phyloP scores from a whole-genome alignment of 2,797 vertebrate species.

The Fundulus diaphanus region DNA sequence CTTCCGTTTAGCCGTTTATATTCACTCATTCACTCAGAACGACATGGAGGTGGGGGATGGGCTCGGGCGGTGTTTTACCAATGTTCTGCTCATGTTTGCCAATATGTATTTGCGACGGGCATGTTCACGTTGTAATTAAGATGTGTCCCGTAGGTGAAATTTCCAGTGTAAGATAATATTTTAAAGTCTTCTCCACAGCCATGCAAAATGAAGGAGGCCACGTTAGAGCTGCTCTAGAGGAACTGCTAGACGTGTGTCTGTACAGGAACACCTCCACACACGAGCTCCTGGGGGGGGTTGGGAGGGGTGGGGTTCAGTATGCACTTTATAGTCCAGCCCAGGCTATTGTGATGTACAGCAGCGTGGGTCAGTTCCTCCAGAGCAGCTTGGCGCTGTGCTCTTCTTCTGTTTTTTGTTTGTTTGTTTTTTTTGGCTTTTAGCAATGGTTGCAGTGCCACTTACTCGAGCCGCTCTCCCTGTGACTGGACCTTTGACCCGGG shows the following conservation, averaged over 20 bases:
- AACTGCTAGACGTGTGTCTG: conserved; percentile 44
- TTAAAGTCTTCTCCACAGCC: conserved; percentile 87
- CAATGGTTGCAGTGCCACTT: conserved; percentile 65
- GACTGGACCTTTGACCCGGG: conserved; percentile 55
- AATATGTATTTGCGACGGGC: conserved; percentile 86
- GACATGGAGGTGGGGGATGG: conserved; percentile 65
- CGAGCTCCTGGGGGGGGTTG: conserved; percentile 44
- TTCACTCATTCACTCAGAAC: conserved; percentile 74
- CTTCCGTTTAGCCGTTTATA: conserved; percentile 74
- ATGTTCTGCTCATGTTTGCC: conserved; percentile 90
- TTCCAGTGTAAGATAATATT: conserved; percentile 94
- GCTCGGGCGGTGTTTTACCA: conserved; percentile 77
- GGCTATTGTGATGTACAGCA: conserved; percentile 57
- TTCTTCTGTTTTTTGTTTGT: conserved; percentile 40
- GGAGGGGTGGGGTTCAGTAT: conserved; percentile 65
- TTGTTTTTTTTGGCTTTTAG: conserved; percentile 51
- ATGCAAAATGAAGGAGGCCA: conserved; percentile 73
- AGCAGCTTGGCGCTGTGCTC: conserved; percentile 40
- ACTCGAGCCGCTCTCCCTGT: conserved; percentile 55
- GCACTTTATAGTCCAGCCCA: conserved; percentile 79
- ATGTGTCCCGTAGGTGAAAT: conserved; percentile 88
- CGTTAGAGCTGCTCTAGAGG: conserved; percentile 64
- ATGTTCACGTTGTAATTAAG: conserved; percentile 90
- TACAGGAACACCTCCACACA: conserved; percentile 63
- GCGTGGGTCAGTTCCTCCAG: conserved; percentile 68